These are phyloP conservation scores for Saccostrea glomerata DNA, from an alignment of 1,140 invertebrate species.

Conservation along the genomic window DNA sequence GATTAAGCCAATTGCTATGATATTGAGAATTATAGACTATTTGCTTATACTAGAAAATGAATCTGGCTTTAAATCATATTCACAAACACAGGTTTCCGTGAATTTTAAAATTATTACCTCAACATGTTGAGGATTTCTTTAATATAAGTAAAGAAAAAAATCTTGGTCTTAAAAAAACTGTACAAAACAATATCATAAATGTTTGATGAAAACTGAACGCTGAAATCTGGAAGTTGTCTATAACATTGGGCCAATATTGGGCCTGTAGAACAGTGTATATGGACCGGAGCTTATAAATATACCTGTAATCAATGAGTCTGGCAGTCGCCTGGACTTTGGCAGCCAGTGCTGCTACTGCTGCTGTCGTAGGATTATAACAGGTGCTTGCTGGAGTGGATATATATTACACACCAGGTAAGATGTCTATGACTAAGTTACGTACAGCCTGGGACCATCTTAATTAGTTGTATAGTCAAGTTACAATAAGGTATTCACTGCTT, in stretches of 20 bases:
- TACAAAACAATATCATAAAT: too few relatives aligned
- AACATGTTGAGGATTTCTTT: too few relatives aligned
- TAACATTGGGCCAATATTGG: not conserved
- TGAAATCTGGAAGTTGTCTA: too few relatives aligned
- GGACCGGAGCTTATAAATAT: conserved; percentile 18
- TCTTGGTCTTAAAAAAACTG: too few relatives aligned
- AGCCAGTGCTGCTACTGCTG: not conserved
- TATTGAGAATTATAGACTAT: too few relatives aligned
- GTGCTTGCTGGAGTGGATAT: not conserved
- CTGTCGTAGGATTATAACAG: not conserved
- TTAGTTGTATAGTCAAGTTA: not conserved
- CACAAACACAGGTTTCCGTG: too few relatives aligned
- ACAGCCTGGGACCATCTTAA: not conserved
- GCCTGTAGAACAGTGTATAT: not conserved
- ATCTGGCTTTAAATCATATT: too few relatives aligned
- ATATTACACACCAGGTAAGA: not conserved
- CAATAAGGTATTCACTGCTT: not conserved
- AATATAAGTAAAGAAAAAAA: too few relatives aligned
- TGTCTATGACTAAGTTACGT: not conserved
- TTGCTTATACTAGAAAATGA: too few relatives aligned
- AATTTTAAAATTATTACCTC: too few relatives aligned
- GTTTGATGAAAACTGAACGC: too few relatives aligned
- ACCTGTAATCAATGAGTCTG: conserved; percentile 21
- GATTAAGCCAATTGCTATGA: too few relatives aligned
- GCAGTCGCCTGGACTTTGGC: not conserved